phyloP scores from a whole-genome alignment of 2,113 vertebrate genomes.

The Isurus oxyrinchus region DNA sequence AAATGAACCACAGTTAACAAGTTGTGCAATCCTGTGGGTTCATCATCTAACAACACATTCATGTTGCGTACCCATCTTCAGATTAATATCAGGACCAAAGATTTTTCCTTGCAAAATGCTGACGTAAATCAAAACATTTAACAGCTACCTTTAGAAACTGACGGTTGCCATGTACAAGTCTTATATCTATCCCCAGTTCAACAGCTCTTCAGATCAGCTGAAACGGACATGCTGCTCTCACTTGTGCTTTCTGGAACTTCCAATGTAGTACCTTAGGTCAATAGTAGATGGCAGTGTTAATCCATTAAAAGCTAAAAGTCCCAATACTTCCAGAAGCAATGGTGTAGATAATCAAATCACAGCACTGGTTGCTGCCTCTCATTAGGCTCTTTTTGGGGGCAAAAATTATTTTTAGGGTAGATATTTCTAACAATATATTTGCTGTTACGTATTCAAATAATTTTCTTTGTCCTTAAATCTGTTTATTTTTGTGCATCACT shows the following conservation, averaged over 20 bases:
- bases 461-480: neutral
- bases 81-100: neutral
- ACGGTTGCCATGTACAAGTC: neutral
- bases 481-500: neutral
- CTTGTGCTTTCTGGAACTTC: neutral
- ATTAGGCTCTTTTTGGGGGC: neutral
- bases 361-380: neutral
- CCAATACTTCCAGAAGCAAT: neutral
- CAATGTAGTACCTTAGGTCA: neutral
- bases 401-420: neutral
- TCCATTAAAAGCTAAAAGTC: neutral
- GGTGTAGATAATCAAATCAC: neutral
- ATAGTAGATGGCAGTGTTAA: neutral
- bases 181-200: neutral
- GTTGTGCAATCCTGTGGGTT: neutral
- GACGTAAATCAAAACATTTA: neutral
- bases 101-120: neutral
- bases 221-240: neutral
- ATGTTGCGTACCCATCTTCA: too few relatives aligned
- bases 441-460: neutral
- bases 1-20: neutral
- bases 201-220: neutral
- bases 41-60: neutral
- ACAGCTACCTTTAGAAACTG: neutral
- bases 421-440: neutral